Percentiles rank a stretch among this genome's conserved stretches.
phyloP scores from a whole-genome alignment of 2,113 vertebrate genomes.

The Campylomormyrus tamandua region DNA sequence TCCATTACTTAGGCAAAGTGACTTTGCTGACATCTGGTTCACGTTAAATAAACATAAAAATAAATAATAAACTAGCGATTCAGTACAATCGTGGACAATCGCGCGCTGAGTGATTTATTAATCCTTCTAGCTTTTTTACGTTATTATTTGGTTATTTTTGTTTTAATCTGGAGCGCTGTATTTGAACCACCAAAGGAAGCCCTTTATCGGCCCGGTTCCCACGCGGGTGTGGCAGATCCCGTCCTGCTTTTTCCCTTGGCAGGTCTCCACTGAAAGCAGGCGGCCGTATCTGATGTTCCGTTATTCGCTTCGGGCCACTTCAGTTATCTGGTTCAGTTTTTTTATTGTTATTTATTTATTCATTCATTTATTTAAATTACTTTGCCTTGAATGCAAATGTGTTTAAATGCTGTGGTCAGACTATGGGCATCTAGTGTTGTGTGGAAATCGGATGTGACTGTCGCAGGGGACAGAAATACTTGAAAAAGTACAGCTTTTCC shows the following conservation, averaged over 20 bases:
- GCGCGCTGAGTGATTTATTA: neutral
- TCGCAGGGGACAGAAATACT: neutral
- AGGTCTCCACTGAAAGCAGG: neutral
- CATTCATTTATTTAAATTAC: neutral
- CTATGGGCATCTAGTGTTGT: neutral
- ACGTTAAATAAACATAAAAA: neutral
- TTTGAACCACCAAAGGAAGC: neutral
- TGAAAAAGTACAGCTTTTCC: neutral
- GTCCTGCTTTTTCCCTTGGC: neutral
- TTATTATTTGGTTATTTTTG: neutral
- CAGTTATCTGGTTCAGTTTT: neutral
- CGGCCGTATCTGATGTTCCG: neutral
- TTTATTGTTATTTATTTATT: neutral
- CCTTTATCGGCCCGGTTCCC: neutral
- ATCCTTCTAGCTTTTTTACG: neutral
- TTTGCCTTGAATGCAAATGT: neutral
- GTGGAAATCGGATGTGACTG: neutral
- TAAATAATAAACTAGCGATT: neutral
- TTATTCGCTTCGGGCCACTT: neutral
- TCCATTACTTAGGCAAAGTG: neutral
- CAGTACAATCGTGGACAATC: neutral
- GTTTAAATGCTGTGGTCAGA: neutral
- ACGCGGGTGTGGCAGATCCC: neutral
- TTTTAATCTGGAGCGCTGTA: neutral
- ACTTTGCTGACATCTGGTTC: neutral